Percentiles rank a stretch among this genome's conserved stretches.
phyloP scores from a whole-genome alignment of 2,113 vertebrate species.

The Ceuthmochares aereus region DNA sequence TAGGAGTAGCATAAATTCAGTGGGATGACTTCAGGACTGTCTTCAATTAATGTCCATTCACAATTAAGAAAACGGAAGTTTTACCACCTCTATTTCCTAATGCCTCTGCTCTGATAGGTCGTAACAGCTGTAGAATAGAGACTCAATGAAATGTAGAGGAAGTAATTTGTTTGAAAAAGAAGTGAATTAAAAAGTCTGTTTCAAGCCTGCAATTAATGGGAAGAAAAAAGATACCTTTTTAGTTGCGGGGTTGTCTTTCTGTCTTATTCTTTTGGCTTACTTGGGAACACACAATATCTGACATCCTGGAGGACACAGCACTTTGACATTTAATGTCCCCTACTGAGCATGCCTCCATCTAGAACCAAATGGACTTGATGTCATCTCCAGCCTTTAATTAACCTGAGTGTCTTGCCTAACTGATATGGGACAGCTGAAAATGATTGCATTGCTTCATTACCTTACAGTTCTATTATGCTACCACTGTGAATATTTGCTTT shows the following conservation, averaged over 20 bases:
- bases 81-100: background rate
- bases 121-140: background rate
- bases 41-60: background rate
- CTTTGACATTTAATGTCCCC: background rate
- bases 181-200: background rate
- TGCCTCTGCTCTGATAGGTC: background rate
- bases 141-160: background rate
- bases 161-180: background rate
- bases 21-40: background rate
- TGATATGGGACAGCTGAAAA: background rate
- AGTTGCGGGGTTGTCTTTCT: background rate
- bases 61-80: background rate
- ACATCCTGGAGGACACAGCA: background rate
- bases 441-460: background rate
- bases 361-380: background rate
- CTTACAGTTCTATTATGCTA: background rate
- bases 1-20: background rate
- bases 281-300: fast-evolving
- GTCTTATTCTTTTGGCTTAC: background rate
- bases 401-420: background rate
- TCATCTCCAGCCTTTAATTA: background rate
- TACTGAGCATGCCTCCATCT: background rate
- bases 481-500: background rate
- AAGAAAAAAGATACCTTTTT: fast-evolving
- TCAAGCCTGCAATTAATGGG: background rate